These are phyloP conservation scores for Ophthalmolycus amberensis DNA, from an alignment of 2,113 vertebrate species.

Conservation along the genomic window DNA sequence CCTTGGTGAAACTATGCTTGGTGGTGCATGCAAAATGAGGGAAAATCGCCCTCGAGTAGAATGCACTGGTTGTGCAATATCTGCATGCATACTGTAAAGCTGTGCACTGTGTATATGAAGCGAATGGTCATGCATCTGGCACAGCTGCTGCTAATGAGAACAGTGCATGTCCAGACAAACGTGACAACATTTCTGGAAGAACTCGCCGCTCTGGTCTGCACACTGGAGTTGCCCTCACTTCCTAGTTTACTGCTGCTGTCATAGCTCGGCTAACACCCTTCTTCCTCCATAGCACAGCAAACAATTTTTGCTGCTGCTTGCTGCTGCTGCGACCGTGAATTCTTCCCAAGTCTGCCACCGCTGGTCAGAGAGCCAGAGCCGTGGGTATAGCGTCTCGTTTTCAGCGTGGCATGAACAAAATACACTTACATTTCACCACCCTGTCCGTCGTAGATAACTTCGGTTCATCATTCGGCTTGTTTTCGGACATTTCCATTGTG, in stretches of 20 bases:
- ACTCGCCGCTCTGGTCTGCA: constrained; percentile 33
- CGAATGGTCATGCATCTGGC: constrained; percentile 49
- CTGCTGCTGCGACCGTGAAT: constrained; percentile 35
- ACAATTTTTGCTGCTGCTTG: constrained; percentile 38
- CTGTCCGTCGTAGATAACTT: constrained; percentile 98
- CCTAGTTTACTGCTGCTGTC: constrained; percentile 81
- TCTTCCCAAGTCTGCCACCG: constrained; percentile 31
- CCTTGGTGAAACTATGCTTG: constrained; percentile 42
- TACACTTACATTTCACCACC: constrained; percentile 95
- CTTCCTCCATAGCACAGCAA: constrained; percentile 66
- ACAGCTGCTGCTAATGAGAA: constrained; percentile 24
- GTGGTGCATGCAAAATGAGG: constrained; percentile 70
- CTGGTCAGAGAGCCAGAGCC: constrained; percentile 26
- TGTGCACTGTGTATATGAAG: constrained; percentile 32
- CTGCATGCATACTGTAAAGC: constrained; percentile 60
- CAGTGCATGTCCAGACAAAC: constrained; percentile 4
- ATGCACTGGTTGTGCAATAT: constrained; percentile 71
- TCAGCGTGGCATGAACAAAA: neutral
- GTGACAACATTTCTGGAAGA: constrained; percentile 37
- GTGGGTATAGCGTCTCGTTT: constrained; percentile 11
- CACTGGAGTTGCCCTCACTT: constrained; percentile 80
- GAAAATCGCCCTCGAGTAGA: constrained; percentile 58
- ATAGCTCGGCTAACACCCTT: constrained; percentile 82
- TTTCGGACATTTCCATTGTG: constrained; percentile 96
- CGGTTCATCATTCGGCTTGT: constrained; percentile 94